Base-by-base conservation (phyloP, 2,888 invertebrate species). In the Xanthia togata region DNA sequence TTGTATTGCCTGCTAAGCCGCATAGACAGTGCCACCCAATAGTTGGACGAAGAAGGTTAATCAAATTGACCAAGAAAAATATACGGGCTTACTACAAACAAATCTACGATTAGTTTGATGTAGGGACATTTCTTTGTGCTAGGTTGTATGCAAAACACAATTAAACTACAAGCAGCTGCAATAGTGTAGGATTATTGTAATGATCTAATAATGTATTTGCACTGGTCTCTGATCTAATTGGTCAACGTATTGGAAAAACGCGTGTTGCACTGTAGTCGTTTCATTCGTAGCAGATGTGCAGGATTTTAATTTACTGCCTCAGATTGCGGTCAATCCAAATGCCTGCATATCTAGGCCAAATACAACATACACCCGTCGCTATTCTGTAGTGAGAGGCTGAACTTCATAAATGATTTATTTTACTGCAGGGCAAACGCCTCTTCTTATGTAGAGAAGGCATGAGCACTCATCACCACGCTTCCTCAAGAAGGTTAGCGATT, bases 1-100 rank as follows among this genome's bases (percentile, higher is more conserved):
- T 76, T 73, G 76, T 83, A 78, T 83, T 78, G 83, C 63, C 55
- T 69, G 59, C 59, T 83, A 83, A 83, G 81, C 84, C 67, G 78
- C 59, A 73, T 83, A 81, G 64, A 70, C 63, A 31, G 44, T 55
- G 11, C 50, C 17, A 53, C 0, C 2, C 20, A 12, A 50, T 8
- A 70, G 31, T 1, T 57, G 23, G 0, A 50, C 6, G 5, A 55
- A 78, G 81, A 81, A 83, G 83, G 35, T 55, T 26, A 1, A 59
- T 62, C 11, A 12, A n/a, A 57, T 5, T 53, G 2, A 38, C 26
- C 57, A 59, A 31, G n/a, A 35, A 50, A 17, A 35, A 17, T 17
- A 50, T 47, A 47, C 41, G 17, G 17, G 12, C 6, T 64, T 26
- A 44, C 5, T 17, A n/a, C 41, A 65, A 65, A 12, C 12, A 65